These are phyloP conservation scores for Aphelenchoides fujianensis DNA, from an alignment of 1,140 invertebrate species.

Conservation along the genomic window DNA sequence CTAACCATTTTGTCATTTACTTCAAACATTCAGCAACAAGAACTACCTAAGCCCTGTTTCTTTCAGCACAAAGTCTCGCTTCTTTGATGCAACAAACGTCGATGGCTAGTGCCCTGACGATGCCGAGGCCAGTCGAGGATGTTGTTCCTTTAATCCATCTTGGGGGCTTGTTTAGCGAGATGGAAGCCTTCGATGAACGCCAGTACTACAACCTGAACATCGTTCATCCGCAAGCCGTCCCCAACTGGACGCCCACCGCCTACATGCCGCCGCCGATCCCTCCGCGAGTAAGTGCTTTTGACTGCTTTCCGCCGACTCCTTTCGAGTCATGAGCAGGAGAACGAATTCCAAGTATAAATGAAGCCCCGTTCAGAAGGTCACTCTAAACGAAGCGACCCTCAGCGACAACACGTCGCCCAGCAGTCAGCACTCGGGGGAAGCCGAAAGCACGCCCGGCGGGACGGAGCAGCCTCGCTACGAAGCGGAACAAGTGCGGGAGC, in stretches of 20 bases:
- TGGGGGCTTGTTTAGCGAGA: conserved; percentile 12
- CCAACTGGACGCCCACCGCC: background rate
- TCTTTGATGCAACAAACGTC: conserved; percentile 17
- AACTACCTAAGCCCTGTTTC: background rate
- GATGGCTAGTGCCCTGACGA: conserved; percentile 15
- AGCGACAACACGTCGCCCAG: background rate
- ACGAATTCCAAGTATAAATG: too few relatives aligned
- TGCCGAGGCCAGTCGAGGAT: background rate
- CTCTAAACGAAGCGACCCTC: background rate
- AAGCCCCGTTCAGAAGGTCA: background rate
- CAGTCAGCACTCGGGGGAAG: background rate
- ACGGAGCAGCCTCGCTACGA: background rate
- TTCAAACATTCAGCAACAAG: too few relatives aligned
- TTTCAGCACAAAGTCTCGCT: conserved; percentile 22
- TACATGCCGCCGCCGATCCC: background rate
- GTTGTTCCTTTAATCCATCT: background rate
- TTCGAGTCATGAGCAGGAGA: too few relatives aligned
- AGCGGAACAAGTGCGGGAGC: background rate
- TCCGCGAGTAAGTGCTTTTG: too few relatives aligned
- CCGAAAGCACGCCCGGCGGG: background rate
- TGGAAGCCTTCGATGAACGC: conserved; percentile 2
- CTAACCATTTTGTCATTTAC: background rate
- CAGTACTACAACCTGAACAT: conserved; percentile 5
- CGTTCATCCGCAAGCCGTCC: background rate
- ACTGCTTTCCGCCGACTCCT: too few relatives aligned